Evolutionary conservation across 2,113 vertebrate species (phyloP), one percentile per base, ranked within the genome.

Genomic region (Neoarius graeffei): DNA sequence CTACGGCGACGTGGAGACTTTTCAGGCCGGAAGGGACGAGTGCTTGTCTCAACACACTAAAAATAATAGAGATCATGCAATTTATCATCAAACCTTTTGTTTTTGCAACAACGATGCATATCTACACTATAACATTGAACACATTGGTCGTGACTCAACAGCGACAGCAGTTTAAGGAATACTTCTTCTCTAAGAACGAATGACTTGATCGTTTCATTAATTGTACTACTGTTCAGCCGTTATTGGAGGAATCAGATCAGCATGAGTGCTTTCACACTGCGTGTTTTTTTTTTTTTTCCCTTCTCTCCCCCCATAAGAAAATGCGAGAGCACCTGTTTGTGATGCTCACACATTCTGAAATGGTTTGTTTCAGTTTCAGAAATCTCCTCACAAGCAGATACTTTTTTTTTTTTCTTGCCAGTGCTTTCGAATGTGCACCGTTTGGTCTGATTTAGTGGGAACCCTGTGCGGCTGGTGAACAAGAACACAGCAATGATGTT

Each of bases 31-130:
- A 13, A 50, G 74, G n/a, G 48, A 27, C 35, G 27, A 79, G 50
- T 50, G 62, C 27, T 64, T n/a, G 19, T 67, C n/a, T 56, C 19
- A 79, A 79, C 73, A 88, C 86, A 84, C 69, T 84, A 83, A 82
- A 20, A 14, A 42, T 42, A 42, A 42, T 42, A 42, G 83, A 85
- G 15, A 30, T 20, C 83, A n/a, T 57, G 71, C 62, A 84, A 84
- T 69, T 56, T 17, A 3, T 84, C 30, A 17, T 1, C n/a, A 13
- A 25, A 52, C 15, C 81, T 14, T 35, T 17, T 17, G 2, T 20
- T 27, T 20, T 6, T 60, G 42, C 59, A 64, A 35, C 60, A 86
- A 7, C 10, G 35, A 86, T 20, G 48, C 35, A 80, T 76, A 79
- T 50, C 14, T 20, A 50, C 64, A 54, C 64, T 59, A 81, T 15